These are phyloP conservation scores for Yponomeuta malinellus DNA, from an alignment of 2,888 invertebrate species.

Conservation along the genomic window DNA sequence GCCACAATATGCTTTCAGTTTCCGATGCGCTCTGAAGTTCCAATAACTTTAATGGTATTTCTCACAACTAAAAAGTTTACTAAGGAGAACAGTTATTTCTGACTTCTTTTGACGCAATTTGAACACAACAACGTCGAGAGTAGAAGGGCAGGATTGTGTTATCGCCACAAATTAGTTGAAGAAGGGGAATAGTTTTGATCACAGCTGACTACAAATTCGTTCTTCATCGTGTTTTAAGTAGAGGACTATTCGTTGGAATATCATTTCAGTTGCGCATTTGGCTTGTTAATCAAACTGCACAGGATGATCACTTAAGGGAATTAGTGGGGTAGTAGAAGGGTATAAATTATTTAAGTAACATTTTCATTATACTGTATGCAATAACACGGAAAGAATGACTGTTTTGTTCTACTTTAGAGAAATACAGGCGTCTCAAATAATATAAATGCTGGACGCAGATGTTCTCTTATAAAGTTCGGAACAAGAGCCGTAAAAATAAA, in stretches of 20 bases:
- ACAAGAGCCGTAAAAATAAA: constrained; percentile 9
- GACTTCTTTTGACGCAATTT: no score
- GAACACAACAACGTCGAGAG: no score
- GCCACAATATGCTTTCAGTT: no score
- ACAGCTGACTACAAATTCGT: neutral
- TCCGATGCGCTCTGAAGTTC: no score
- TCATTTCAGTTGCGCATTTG: neutral
- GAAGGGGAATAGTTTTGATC: constrained; percentile 1
- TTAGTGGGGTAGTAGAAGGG: no score
- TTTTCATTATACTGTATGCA: neutral
- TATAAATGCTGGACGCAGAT: constrained; percentile 8
- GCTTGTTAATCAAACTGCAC: neutral
- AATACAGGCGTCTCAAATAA: constrained; percentile 7
- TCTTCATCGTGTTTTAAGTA: neutral
- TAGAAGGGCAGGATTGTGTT: neutral
- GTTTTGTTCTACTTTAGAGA: constrained; percentile 8
- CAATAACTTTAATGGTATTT: no score
- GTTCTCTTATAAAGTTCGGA: constrained; percentile 13
- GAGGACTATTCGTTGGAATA: neutral
- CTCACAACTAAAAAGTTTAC: no score
- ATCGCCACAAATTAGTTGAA: neutral
- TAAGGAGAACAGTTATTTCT: no score
- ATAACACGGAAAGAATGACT: neutral
- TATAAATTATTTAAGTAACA: no score
- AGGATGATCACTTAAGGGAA: no score